Base-by-base conservation (phyloP, 2,113 vertebrate genomes). In the Melanocharis versteri region DNA sequence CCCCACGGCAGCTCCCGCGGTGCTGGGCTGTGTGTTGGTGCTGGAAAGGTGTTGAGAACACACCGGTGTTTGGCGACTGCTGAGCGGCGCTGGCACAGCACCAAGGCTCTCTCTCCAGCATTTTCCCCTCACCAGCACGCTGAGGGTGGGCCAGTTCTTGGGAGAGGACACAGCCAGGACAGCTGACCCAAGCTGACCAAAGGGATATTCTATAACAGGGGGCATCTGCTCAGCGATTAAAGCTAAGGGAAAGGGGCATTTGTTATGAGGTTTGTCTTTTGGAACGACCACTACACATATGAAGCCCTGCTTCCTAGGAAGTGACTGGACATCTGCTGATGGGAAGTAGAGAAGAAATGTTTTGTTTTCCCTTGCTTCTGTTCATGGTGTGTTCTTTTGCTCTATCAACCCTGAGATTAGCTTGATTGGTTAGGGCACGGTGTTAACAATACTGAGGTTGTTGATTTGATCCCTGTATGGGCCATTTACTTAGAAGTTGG, bases 11-110 rank as follows among this genome's bases (percentile, higher is more conserved):
- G 51, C 14, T 40, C 12, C 35, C 17, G 11, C 3, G 16, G 39
- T 20, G 35, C 82, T 1, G 0, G 10, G 31, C 28, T 40, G 10
- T 2, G 1, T 10, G 4, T 3, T 31, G 37, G 10, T 15, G 24
- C 16, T 45, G 10, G 35, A 37, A 51, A 28, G 61, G 44, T 81
- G 54, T 27, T 33, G 48, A 11, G 9, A 15, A 40, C 50, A 40
- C 44, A 9, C 3, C 7, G 3, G 8, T 35, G 54, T 35, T 57
- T 57, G 30, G 30, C 15, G 6, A 1, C 11, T 35, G 37, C 61
- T 40, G 33, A 50, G 66, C 14, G 5, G 40, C 1, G 27, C 31
- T 56, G 27, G 6, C 40, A 30, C 33, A 13, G 47, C 33, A 39
- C 22, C 40, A 27, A 17, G 37, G 9, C 24, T 50, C 47, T 17